A percentile compares a stretch with the other conserved stretches of the same genome.
These are phyloP conservation scores for Melanocharis versteri DNA, from an alignment of 2,113 vertebrate genomes.

Conservation along the genomic window DNA sequence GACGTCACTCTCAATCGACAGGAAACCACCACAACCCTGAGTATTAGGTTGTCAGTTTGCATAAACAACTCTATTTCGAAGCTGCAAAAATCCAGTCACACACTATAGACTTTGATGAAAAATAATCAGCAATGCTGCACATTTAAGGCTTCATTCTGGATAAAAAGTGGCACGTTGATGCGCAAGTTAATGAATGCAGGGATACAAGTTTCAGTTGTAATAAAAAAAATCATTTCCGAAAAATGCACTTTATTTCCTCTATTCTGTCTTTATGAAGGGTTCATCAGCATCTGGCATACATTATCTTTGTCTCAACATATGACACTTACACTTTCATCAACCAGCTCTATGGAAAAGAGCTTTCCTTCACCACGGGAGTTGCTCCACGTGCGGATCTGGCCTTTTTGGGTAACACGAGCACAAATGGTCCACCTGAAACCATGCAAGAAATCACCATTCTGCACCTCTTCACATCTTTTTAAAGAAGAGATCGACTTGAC, in stretches of 20 bases:
- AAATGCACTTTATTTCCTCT: slow-evolving; percentile 35
- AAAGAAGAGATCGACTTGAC: neutral
- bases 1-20: neutral
- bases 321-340: slow-evolving; percentile 93
- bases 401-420: slow-evolving; percentile 93
- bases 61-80: slow-evolving; percentile 46
- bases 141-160: slow-evolving; percentile 16
- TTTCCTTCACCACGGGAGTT: slow-evolving; percentile 96
- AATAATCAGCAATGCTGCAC: slow-evolving; percentile 30
- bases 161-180: neutral
- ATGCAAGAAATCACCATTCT: neutral
- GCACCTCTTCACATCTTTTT: neutral
- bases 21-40: neutral
- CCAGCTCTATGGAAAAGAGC: slow-evolving; percentile 92
- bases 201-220: neutral
- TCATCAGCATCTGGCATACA: neutral
- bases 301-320: neutral
- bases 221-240: slow-evolving; percentile 21
- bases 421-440: slow-evolving; percentile 91
- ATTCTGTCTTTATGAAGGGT: slow-evolving; percentile 11
- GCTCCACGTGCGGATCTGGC: slow-evolving; percentile 92
- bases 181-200: slow-evolving; percentile 32
- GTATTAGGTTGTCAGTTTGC: slow-evolving; percentile 8
- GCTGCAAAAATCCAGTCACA: slow-evolving; percentile 39
- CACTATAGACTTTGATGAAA: slow-evolving; percentile 33